Base-by-base conservation (phyloP, 2,113 vertebrate species). In the Camarhynchus parvulus region DNA sequence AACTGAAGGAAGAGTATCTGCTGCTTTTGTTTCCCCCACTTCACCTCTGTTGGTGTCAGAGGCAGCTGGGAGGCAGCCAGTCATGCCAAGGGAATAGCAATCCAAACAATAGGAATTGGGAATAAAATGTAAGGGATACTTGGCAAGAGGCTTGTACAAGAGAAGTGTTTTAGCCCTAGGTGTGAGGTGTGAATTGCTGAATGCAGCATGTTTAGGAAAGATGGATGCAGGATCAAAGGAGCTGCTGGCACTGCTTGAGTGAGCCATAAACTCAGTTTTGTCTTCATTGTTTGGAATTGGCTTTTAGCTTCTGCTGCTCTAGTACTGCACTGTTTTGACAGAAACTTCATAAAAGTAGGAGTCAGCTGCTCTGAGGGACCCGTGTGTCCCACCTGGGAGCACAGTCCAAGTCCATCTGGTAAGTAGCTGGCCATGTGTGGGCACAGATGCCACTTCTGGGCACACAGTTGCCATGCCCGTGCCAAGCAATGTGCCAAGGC, bases 251-350 rank as follows among this genome's bases (percentile, higher is more conserved):
- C 59, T 55, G 50, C 70, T 35, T 6, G 66, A 61, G 23, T 35
- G 82, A 31, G 37, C 49, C 0, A 0, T 23, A 49, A 95, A 44
- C 55, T 87, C 1, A 0, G 35, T 46, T 84, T 80, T 33, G 47
- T 74, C 62, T 69, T 3, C 0, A 0, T n/a, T 82, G 33, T 55
- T 73, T 73, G 14, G 58, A 96, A 73, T 0, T n/a, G 67, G 59
- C 39, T 92, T 88, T 87, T 50, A 62, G 46, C 76, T 92, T 69
- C 63, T 91, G 78, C 64, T 67, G 33, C 55, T 91, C 42, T 67
- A 19, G 49, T 83, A 56, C 56, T 37, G 70, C 72, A 31, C 31
- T 61, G n/a, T 52, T 95, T 63, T 41, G 50, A 63, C 64, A 90
- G 58, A 44, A 86, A 17, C 59, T 67, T 59, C 31, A 50, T 67